phyloP scores from a whole-genome alignment of 2,888 invertebrate genomes.

The Globia sparganii region DNA sequence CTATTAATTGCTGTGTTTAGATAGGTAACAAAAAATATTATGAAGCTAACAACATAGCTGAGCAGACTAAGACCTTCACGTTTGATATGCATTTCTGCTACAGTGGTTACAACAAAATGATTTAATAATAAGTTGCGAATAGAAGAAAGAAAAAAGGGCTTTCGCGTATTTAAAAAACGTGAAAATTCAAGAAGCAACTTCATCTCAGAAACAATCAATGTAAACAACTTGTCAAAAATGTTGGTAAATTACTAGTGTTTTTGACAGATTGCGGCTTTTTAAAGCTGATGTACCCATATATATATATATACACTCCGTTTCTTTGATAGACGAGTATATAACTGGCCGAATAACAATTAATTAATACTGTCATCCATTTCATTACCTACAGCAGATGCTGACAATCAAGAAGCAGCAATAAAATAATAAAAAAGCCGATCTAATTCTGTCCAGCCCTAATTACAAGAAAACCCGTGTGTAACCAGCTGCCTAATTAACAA shows the following conservation, averaged over 20 bases:
- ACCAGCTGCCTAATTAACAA: constrained; percentile 52
- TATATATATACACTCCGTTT: neutral
- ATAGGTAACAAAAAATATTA: neutral
- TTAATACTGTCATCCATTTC: neutral
- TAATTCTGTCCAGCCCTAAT: neutral
- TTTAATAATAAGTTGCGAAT: neutral
- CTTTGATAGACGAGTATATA: neutral
- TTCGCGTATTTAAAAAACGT: neutral
- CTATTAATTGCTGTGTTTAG: neutral
- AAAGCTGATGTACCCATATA: neutral
- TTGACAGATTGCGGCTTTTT: neutral
- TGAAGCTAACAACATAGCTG: neutral
- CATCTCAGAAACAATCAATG: neutral
- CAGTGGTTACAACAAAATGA: neutral
- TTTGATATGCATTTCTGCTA: neutral
- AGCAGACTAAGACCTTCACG: neutral
- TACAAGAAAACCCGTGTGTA: constrained; percentile 11
- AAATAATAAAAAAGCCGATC: neutral
- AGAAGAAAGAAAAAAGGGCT: neutral
- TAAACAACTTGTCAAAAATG: neutral
- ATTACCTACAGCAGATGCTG: constrained; percentile 2
- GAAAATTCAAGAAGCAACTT: neutral
- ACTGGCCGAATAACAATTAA: neutral
- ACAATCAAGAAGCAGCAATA: neutral
- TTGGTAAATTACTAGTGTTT: neutral